These are phyloP conservation scores for Tiaroga cobitis DNA, from an alignment of 2,797 vertebrate genomes.

Conservation along the genomic window DNA sequence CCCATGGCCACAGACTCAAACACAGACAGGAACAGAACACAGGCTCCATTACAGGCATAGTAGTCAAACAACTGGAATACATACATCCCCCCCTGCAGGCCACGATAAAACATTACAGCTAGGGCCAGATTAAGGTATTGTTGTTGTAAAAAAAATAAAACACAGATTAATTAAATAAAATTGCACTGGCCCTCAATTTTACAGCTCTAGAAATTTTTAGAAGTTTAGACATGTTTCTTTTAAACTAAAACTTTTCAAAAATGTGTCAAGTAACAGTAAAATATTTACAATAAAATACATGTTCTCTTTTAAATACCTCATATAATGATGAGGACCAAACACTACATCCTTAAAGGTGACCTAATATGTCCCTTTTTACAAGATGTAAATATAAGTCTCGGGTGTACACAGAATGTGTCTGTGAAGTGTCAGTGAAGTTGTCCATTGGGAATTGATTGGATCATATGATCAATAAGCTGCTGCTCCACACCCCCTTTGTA, in stretches of 20 bases:
- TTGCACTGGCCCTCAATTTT: not conserved
- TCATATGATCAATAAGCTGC: not conserved
- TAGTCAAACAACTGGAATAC: conserved; percentile 94
- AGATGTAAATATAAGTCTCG: no score
- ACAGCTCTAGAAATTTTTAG: no score
- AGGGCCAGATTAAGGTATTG: not conserved
- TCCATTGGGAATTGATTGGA: not conserved
- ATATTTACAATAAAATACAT: no score
- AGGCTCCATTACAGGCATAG: conserved; percentile 88
- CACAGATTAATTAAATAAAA: not conserved
- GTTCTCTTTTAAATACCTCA: no score
- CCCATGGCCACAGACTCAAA: conserved; percentile 85
- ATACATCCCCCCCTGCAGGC: conserved; percentile 91
- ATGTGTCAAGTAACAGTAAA: no score
- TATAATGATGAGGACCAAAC: no score
- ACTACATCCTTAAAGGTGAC: no score
- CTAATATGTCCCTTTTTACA: no score
- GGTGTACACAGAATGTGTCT: no score
- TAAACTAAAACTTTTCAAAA: no score
- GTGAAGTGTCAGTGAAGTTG: no score
- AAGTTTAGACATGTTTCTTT: not conserved
- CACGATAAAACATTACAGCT: conserved; percentile 1
- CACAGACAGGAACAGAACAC: conserved; percentile 85
- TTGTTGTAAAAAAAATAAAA: no score
- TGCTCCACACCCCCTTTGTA: not conserved